A percentile compares a stretch with the other conserved stretches of the same genome.
Evolutionary conservation across 2,888 invertebrate genomes (phyloP).

Genomic region (Melanargia galathea): DNA sequence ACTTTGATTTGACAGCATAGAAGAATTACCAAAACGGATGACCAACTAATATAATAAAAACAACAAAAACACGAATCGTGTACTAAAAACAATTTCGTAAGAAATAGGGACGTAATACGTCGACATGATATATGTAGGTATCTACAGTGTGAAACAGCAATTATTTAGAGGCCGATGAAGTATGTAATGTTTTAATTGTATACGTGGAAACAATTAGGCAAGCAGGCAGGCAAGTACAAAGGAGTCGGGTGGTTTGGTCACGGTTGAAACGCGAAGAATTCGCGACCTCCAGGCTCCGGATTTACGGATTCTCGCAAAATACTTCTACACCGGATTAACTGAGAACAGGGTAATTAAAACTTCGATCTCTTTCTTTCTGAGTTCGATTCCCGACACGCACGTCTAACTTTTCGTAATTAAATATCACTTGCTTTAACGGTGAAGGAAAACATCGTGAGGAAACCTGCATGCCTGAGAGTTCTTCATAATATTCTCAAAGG

Average conservation of each 20-base stretch:
- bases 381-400: too few species aligned
- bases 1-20: too few species aligned
- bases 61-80: background rate
- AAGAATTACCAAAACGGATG: too few species aligned
- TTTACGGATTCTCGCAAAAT: conserved; percentile 14
- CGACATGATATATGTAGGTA: too few species aligned
- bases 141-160: conserved; percentile 11
- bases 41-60: background rate
- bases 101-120: conserved; percentile 5
- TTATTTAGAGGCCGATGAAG: conserved; percentile 30
- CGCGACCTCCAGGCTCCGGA: conserved; percentile 29
- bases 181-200: conserved; percentile 32
- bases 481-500: too few species aligned
- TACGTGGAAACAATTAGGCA: conserved; percentile 23
- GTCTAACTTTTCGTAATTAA: too few species aligned
- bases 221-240: conserved; percentile 23
- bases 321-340: conserved; percentile 22
- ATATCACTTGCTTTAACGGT: background rate
- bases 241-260: conserved; percentile 23
- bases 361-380: too few species aligned
- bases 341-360: too few species aligned
- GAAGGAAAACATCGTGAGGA: too few species aligned
- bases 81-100: background rate
- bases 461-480: too few species aligned
- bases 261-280: conserved; percentile 18